phyloP scores from a whole-genome alignment of 2,113 vertebrate genomes.

The Scatophagus argus region DNA sequence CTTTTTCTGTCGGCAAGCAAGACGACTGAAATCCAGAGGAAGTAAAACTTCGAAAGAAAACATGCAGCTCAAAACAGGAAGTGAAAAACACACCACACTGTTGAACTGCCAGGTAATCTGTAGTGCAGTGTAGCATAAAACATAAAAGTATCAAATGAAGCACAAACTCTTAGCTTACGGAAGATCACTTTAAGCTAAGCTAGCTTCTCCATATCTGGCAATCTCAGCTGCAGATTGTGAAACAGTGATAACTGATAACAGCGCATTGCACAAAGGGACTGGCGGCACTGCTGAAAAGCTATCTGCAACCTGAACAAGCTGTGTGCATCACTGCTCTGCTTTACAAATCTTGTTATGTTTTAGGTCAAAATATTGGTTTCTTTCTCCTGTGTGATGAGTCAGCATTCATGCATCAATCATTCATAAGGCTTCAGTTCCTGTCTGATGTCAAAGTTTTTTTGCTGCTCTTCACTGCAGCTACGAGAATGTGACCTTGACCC shows the following conservation, averaged over 20 bases:
- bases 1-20: constrained; percentile 19
- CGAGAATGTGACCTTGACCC: constrained; percentile 68
- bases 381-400: constrained; percentile 78
- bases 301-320: constrained; percentile 37
- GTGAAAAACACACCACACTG: constrained; percentile 27
- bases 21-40: constrained; percentile 20
- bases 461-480: constrained; percentile 46
- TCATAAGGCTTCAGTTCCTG: constrained; percentile 74
- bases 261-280: constrained; percentile 34
- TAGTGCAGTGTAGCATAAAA: constrained; percentile 49
- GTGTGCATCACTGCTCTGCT: constrained; percentile 24
- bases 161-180: constrained; percentile 48
- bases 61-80: constrained; percentile 51
- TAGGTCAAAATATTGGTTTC: constrained; percentile 75
- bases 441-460: constrained; percentile 57
- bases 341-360: constrained; percentile 67
- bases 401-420: constrained; percentile 82
- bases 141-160: constrained; percentile 60
- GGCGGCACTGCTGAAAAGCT: constrained; percentile 19
- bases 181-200: constrained; percentile 53
- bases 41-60: constrained; percentile 50
- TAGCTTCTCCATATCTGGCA: constrained; percentile 53
- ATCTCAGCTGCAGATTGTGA: constrained; percentile 49
- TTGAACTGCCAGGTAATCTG: constrained; percentile 62
- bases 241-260: constrained; percentile 43